Evolutionary conservation across 2,888 invertebrate genomes (phyloP), one percentile per base, ranked within the genome.

Genomic region (Lottia gigantea): DNA sequence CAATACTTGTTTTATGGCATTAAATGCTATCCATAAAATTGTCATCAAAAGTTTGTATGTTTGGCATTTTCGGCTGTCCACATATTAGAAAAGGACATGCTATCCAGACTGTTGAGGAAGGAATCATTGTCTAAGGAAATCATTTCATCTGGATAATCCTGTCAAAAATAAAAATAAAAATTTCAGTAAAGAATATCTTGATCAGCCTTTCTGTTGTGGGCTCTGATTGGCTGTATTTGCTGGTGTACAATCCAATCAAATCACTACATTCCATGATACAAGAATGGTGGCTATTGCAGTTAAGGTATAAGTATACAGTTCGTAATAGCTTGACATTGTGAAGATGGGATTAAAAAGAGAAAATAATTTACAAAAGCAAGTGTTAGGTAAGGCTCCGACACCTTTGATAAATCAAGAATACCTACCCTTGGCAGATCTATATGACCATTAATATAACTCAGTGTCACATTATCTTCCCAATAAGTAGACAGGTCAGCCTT

Each of bases 81-180:
- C 87, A 78, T 76, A 90, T 95, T 95, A 89, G 95, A 95, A 87
- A 96, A 95, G 80, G 95, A 95, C 95, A 95, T 95, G 63, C 78
- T 78, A 90, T 96, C 96, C 82, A 96, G 90, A 74, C 95, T 95
- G 90, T 96, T 96, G 74, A 96, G 91, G 90, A 96, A 96, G 75
- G 95, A 95, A 88, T 96, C 96, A 88, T 96, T 96, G 90, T 96
- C 96, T 90, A 96, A 90, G 85, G 95, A 96, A 90, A 95, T 95
- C 95, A 96, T 95, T 90, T 96, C 95, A 90, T 95, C 95, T 8
- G 95, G 95, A 87, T 95, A 95, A 88, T 95, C 95, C 95, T 95
- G 91, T 92, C 92, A 76, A 78, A 72, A 79, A 76, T 81, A 77
- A 64, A 63, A 23, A 47, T 15, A n/a, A 46, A 12, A 47, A 8